phyloP scores from a whole-genome alignment of 2,888 invertebrate species.

The Patella depressa region DNA sequence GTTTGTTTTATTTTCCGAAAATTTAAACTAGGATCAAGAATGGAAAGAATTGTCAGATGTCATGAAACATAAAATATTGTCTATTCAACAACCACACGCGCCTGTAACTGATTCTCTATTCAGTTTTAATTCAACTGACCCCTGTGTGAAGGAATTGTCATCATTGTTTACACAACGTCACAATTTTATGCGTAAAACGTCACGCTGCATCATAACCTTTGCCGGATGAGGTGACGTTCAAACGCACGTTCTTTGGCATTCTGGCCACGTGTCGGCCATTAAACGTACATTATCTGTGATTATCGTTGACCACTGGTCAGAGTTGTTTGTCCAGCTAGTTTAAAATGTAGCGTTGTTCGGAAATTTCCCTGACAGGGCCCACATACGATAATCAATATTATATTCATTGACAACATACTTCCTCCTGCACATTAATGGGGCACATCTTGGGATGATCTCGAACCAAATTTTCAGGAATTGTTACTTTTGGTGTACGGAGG shows the following conservation, averaged over 20 bases:
- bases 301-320: background rate
- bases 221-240: background rate
- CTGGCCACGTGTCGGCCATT: slow-evolving; percentile 3
- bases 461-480: too few relatives aligned
- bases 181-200: background rate
- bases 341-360: too few relatives aligned
- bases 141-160: slow-evolving; percentile 1
- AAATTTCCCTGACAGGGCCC: too few relatives aligned
- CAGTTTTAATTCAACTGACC: background rate
- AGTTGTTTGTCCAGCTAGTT: background rate
- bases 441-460: too few relatives aligned
- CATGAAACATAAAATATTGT: background rate
- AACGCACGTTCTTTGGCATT: background rate
- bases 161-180: slow-evolving; percentile 2
- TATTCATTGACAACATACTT: too few relatives aligned
- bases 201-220: background rate
- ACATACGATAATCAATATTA: too few relatives aligned
- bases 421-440: too few relatives aligned
- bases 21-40: background rate
- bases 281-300: slow-evolving; percentile 8
- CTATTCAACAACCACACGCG: background rate
- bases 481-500: too few relatives aligned
- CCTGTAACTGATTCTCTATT: slow-evolving; percentile 3
- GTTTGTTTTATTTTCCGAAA: background rate
- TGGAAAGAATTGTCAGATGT: background rate